Evolutionary conservation across 2,113 vertebrate species (phyloP).

Genomic region (Lasiurus cinereus): DNA sequence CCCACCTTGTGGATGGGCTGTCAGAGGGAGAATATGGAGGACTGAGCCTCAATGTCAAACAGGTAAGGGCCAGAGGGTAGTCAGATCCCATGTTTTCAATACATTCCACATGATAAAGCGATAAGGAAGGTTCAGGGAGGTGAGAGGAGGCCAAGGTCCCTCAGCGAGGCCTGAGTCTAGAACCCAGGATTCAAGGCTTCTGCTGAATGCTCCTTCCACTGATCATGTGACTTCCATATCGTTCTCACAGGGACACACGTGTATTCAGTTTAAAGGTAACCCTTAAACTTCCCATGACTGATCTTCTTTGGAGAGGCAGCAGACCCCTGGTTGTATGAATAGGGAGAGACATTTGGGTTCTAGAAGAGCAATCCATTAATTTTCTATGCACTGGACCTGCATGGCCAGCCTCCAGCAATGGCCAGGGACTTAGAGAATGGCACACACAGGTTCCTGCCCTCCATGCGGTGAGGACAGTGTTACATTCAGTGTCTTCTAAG

Average conservation of each 20-base stretch:
- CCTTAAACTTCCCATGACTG: neutral
- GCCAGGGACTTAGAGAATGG: neutral
- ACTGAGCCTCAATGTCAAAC: neutral
- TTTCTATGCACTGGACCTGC: neutral
- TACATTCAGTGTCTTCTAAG: neutral
- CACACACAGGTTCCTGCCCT: neutral
- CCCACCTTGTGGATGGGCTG: neutral
- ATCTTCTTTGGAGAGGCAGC: slow-evolving; percentile 21
- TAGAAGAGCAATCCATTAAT: neutral
- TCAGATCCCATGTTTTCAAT: neutral
- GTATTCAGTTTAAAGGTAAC: slow-evolving; percentile 2
- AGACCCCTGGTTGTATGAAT: neutral
- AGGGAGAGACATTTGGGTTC: neutral
- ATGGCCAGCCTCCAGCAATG: neutral
- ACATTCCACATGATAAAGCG: neutral
- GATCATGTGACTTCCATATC: neutral
- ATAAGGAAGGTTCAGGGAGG: neutral
- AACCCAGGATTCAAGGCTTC: neutral
- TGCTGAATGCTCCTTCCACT: neutral
- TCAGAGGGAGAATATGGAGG: neutral
- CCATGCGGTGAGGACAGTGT: neutral
- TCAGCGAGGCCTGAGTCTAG: neutral
- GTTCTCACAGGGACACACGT: neutral
- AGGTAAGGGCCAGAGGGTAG: neutral
- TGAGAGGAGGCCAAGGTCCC: neutral